Percentiles rank a stretch among this genome's conserved stretches.
phyloP scores from a whole-genome alignment of 2,888 invertebrate species.

The Chelonus formosanus region DNA sequence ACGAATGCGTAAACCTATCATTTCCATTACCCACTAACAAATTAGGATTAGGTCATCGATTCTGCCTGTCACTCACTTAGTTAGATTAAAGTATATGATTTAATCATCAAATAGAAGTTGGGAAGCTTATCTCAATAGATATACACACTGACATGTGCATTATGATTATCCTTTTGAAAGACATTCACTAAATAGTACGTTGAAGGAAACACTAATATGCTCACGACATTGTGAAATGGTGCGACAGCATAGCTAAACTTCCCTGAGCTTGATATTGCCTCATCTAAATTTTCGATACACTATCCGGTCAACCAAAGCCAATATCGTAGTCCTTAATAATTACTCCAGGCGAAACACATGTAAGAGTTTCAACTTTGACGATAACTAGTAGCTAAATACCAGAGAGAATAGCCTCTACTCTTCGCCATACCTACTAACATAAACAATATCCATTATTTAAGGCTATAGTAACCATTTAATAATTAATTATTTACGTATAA shows the following conservation, averaged over 20 bases:
- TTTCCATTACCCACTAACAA: no score
- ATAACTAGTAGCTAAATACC: neutral
- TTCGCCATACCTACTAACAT: no score
- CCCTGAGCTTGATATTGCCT: slow-evolving; percentile 14
- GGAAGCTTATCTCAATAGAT: neutral
- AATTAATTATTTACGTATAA: no score
- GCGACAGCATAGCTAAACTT: slow-evolving; percentile 8
- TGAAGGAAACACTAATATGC: neutral
- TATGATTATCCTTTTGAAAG: no score
- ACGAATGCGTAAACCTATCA: no score
- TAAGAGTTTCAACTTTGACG: neutral
- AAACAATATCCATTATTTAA: no score
- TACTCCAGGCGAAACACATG: slow-evolving; percentile 5
- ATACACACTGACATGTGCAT: neutral
- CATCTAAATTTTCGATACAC: slow-evolving; percentile 24
- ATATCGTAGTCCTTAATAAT: slow-evolving; percentile 28
- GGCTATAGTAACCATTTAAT: no score
- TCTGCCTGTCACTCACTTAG: neutral
- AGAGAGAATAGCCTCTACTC: neutral
- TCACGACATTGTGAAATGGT: slow-evolving; percentile 21
- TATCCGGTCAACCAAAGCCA: slow-evolving; percentile 20
- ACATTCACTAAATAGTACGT: no score
- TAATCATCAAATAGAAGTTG: no score
- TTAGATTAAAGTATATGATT: no score
- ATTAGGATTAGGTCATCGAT: neutral